Conservation (phyloP, 2,113 vertebrate genomes). For the Percina caprodes region DNA sequence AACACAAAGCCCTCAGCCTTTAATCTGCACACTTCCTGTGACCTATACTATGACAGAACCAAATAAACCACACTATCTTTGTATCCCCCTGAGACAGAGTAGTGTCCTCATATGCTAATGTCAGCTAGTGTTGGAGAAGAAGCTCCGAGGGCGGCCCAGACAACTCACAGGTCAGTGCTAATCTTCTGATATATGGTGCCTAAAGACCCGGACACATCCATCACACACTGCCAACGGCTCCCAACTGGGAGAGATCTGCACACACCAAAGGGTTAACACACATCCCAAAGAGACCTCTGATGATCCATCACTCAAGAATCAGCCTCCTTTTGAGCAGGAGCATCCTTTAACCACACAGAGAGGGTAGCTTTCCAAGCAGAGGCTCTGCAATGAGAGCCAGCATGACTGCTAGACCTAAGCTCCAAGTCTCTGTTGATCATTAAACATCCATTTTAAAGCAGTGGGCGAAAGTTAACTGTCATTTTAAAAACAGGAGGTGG, state of each 20-base stretch:
- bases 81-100: conserved; percentile 73
- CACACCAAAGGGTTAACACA: conserved; percentile 79
- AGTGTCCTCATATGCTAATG: conserved; percentile 82
- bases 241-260: conserved; percentile 69
- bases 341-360: conserved; percentile 56
- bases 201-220: conserved; percentile 81
- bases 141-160: conserved; percentile 77
- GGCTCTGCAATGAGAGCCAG: conserved; percentile 51
- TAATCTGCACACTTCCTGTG: conserved; percentile 77
- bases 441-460: conserved; percentile 82
- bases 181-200: conserved; percentile 85
- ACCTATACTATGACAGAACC: conserved; percentile 64
- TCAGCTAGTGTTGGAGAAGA: conserved; percentile 67
- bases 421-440: conserved; percentile 78
- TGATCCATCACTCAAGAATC: conserved; percentile 82
- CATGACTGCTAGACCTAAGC: conserved; percentile 65
- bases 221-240: conserved; percentile 74
- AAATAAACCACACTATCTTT: conserved; percentile 79
- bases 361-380: conserved; percentile 49
- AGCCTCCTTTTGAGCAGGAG: conserved; percentile 50
- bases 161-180: conserved; percentile 83
- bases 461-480: conserved; percentile 82
- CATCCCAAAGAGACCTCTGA: conserved; percentile 71
- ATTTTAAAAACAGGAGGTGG: conserved; percentile 76
- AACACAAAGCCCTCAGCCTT: conserved; percentile 71